A percentile compares a stretch with the other conserved stretches of the same genome.
Conservation (phyloP, 35 echinoderm and acorn worm genomes). For the Anneissia japonica region DNA sequence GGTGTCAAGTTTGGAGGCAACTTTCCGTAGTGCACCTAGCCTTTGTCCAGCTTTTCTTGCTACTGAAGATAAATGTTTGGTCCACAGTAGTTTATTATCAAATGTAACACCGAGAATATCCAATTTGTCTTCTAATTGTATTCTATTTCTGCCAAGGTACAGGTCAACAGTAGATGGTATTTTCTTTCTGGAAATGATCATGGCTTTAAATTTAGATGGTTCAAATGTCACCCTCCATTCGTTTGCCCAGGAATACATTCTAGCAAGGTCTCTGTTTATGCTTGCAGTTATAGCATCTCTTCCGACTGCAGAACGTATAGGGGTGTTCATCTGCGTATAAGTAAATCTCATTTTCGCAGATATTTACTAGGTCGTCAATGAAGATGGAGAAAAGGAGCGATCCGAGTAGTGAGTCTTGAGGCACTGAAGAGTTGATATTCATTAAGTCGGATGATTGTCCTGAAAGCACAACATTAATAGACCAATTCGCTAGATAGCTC, state of each 20-base stretch:
- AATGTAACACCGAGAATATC: conserved; percentile 7
- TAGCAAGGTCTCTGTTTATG: conserved; percentile 34
- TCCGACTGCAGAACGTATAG: not conserved
- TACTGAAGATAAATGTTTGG: conserved; percentile 15
- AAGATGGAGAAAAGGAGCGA: conserved; percentile 33
- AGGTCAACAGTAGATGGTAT: conserved; percentile 7
- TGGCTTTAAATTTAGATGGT: conserved; percentile 15
- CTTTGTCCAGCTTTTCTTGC: conserved; percentile 43
- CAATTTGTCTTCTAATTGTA: not conserved
- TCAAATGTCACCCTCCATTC: no score
- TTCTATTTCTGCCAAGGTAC: not conserved
- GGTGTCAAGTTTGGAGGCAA: not conserved
- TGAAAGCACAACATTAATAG: conserved; percentile 29
- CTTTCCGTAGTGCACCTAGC: not conserved
- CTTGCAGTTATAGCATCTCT: conserved; percentile 10
- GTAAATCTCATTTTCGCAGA: conserved; percentile 33
- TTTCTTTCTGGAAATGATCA: conserved; percentile 7
- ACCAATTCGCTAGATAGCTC: conserved; percentile 21
- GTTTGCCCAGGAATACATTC: no score
- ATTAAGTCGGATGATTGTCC: conserved; percentile 15
- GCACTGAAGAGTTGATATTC: conserved; percentile 39
- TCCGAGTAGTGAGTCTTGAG: conserved; percentile 32
- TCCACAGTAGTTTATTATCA: conserved; percentile 5
- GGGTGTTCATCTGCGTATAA: conserved; percentile 17
- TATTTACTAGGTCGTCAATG: conserved; percentile 30